Percentiles rank a stretch among this genome's conserved stretches.
phyloP scores from a whole-genome alignment of 2,888 invertebrate genomes.

The Nomada fucata region DNA sequence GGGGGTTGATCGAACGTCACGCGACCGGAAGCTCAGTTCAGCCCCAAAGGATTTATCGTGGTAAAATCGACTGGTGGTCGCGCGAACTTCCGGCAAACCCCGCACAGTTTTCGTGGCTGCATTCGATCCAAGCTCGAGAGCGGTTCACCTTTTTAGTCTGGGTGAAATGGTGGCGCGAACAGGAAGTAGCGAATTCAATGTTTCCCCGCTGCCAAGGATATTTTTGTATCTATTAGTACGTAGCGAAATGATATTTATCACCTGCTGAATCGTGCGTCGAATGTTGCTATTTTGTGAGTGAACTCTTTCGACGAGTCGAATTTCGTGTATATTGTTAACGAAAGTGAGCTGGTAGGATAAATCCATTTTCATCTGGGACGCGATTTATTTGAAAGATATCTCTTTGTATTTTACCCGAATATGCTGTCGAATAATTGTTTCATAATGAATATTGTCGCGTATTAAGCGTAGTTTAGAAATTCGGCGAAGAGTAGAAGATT shows the following conservation, averaged over 20 bases:
- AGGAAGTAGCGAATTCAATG: slow-evolving; percentile 2
- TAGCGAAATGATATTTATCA: no score
- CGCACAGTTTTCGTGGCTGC: slow-evolving; percentile 6
- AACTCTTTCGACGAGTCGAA: no score
- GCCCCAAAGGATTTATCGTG: slow-evolving; percentile 14
- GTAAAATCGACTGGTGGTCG: slow-evolving; percentile 7
- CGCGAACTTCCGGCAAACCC: slow-evolving; percentile 14
- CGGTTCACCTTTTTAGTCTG: background rate
- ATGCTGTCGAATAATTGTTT: no score
- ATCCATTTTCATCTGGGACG: no score
- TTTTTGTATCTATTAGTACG: no score
- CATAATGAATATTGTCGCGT: background rate
- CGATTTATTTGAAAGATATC: no score
- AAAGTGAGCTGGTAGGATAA: no score
- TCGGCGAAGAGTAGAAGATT: no score
- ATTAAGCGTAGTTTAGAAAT: background rate
- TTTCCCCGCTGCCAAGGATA: no score
- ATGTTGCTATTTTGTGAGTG: no score
- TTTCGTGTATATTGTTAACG: no score
- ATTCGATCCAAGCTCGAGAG: slow-evolving; percentile 30
- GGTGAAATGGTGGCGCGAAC: slow-evolving; percentile 17
- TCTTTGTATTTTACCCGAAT: no score
- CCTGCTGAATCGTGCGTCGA: background rate
- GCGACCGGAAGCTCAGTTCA: slow-evolving; percentile 32
- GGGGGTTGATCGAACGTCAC: slow-evolving; percentile 20